Base-by-base conservation (phyloP, 2,797 vertebrate genomes). In the Scolopax rusticola region DNA sequence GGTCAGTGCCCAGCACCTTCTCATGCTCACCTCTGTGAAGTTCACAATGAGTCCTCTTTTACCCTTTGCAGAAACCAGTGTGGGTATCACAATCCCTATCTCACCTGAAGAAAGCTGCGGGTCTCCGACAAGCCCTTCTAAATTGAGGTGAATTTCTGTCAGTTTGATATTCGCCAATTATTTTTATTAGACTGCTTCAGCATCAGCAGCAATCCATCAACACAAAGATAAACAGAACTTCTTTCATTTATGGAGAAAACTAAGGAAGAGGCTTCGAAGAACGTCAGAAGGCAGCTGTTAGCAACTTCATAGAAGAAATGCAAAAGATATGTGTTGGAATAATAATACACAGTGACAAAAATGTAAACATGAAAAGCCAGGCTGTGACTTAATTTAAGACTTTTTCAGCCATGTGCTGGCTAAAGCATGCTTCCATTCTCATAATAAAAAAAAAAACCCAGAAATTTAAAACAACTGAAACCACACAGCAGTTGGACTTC, bases 301-400 rank as follows among this genome's bases (percentile, higher is more conserved):
- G 57, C 18, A 33, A 19, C 48, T 65, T 85, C 76, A 83, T 38
- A 77, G 51, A 85, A 90, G 69, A 93, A 90, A 77, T 0, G 13
- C 36, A 65, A 25, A 91, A 93, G 48, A 67, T 79, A 61, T 3
- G 24, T n/a, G 50, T 21, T 81, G 68, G 47, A n/a, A 69, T 71
- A 88, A 90, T 50, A 86, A 92, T 30, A 83, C 0, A 3, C 16
- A 45, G 65, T 51, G 83, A 81, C 41, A 84, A 95, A 94, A 86
- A 86, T 36, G 54, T 86, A 84, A 95, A 97, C 69, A 60, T 12
- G 33, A 63, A 85, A 81, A 85, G 20, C 27, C 50, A 78, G 67
- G 17, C 73, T 81, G 32, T 19, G n/a, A 48, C n/a, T 79, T 77
- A 81, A 81, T 71, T 91, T 86, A 71, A 81, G 41, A 33, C 41